phyloP scores from a whole-genome alignment of 2,888 invertebrate genomes.

The Ectobius pallidus region DNA sequence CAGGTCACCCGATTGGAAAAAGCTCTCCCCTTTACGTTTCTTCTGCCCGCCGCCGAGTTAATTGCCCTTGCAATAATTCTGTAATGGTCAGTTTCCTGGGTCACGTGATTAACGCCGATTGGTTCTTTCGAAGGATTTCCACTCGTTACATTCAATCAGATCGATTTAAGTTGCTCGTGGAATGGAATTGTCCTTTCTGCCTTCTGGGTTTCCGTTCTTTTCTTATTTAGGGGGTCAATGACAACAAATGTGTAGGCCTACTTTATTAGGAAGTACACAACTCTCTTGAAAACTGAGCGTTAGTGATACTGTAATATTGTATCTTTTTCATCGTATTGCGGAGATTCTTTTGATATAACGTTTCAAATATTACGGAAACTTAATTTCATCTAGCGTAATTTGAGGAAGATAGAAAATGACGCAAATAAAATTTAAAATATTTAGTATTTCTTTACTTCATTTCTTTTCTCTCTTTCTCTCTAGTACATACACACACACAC shows the following conservation, averaged over 20 bases:
- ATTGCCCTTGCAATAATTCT: conserved; percentile 30
- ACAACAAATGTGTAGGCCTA: not conserved
- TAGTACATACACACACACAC: no score
- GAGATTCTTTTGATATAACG: no score
- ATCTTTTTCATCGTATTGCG: no score
- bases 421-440: no score
- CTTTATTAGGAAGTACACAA: no score
- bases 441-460: no score
- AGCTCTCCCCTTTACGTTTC: not conserved
- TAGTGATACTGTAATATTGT: no score
- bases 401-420: no score
- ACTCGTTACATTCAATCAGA: conserved; percentile 32
- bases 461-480: no score
- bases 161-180: not conserved
- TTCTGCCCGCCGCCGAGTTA: not conserved
- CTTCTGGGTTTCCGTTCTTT: not conserved
- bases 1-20: conserved; percentile 17
- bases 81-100: conserved; percentile 25
- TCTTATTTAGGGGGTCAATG: not conserved
- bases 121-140: conserved; percentile 31
- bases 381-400: no score
- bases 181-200: not conserved
- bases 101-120: conserved; percentile 36
- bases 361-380: no score
- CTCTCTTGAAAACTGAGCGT: no score